phyloP scores from a whole-genome alignment of 2,888 invertebrate genomes.

The Folsomia manolachei region DNA sequence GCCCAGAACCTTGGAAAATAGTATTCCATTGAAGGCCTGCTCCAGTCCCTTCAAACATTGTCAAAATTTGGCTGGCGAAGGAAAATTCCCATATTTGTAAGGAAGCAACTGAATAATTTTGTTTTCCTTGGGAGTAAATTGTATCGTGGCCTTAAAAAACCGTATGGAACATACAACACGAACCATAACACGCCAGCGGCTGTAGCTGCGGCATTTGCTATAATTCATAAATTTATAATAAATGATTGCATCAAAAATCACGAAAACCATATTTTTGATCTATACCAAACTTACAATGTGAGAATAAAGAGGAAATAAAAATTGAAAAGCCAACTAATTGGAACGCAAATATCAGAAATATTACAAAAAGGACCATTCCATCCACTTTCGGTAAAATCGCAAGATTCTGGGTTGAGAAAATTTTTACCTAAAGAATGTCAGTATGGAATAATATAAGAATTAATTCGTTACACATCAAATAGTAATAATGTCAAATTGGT shows the following conservation, averaged over 20 bases:
- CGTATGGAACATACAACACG: constrained; percentile 68
- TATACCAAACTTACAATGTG: constrained; percentile 63
- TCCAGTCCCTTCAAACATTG: constrained; percentile 56
- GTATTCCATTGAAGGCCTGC: constrained; percentile 40
- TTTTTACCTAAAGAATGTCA: constrained; percentile 32
- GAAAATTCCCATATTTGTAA: constrained; percentile 77
- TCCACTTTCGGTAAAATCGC: constrained; percentile 70
- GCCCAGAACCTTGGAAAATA: constrained; percentile 38
- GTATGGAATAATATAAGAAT: no score
- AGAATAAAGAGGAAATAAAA: constrained; percentile 74
- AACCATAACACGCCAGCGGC: constrained; percentile 75
- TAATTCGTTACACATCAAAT: neutral
- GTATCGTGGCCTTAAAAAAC: constrained; percentile 66
- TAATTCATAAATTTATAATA: no score
- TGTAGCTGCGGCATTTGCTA: constrained; percentile 74
- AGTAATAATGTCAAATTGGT: neutral
- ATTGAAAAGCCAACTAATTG: constrained; percentile 75
- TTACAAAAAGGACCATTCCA: constrained; percentile 67
- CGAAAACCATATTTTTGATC: neutral
- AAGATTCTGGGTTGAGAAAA: constrained; percentile 51
- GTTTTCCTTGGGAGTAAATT: constrained; percentile 34
- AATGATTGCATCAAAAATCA: constrained; percentile 28
- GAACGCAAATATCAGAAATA: constrained; percentile 68
- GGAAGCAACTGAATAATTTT: constrained; percentile 59
- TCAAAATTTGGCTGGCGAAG: constrained; percentile 69